Evolutionary conservation across 2,113 vertebrate species (phyloP).

Genomic region (Mobula birostris): DNA sequence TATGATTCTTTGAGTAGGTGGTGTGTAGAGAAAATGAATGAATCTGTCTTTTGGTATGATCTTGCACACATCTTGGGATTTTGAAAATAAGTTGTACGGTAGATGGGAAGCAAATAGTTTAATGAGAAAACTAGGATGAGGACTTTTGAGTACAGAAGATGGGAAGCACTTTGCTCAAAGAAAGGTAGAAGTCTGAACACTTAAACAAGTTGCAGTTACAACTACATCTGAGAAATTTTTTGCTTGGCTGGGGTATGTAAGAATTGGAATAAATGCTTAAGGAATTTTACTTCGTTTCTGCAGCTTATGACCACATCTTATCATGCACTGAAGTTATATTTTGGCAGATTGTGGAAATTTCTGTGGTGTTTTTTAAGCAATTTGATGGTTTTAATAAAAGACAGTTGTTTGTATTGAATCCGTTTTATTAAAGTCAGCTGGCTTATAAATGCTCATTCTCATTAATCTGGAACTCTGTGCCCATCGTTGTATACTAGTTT

Average conservation of each 20-base stretch:
- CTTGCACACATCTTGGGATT: neutral
- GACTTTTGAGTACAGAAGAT: too few relatives aligned
- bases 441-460: neutral
- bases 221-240: too few relatives aligned
- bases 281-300: neutral
- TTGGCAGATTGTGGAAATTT: neutral
- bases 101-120: too few relatives aligned
- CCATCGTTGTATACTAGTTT: neutral
- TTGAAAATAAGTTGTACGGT: too few relatives aligned
- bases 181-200: too few relatives aligned
- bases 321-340: neutral
- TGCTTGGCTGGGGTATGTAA: too few relatives aligned
- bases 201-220: too few relatives aligned
- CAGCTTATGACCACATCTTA: neutral
- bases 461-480: neutral
- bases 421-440: neutral
- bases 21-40: neutral
- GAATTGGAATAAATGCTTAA: neutral
- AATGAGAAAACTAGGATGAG: too few relatives aligned
- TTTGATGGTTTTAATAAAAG: neutral
- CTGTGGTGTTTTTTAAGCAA: neutral
- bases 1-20: neutral
- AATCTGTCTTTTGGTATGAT: neutral
- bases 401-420: neutral
- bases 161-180: too few relatives aligned